Conservation (phyloP, 2,888 invertebrate species). For the Platypus cylindrus region DNA sequence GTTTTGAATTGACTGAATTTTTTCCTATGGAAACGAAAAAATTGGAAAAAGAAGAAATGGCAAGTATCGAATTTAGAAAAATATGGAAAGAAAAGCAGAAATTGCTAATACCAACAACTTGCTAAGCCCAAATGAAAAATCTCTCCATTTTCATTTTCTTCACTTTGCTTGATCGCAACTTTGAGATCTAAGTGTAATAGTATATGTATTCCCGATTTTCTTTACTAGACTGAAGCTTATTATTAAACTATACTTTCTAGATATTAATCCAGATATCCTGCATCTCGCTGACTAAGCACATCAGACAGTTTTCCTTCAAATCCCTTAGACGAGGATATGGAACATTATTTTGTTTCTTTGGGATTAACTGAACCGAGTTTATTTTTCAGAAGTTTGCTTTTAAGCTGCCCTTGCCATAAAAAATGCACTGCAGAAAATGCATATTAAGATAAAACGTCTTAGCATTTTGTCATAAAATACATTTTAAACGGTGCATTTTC, state of each 20-base stretch:
- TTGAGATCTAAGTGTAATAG: background rate
- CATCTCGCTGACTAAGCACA: slow-evolving; percentile 10
- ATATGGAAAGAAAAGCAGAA: too few species aligned
- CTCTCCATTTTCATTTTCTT: too few species aligned
- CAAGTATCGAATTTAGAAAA: too few species aligned
- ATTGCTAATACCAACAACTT: too few species aligned
- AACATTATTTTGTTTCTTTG: slow-evolving; percentile 10
- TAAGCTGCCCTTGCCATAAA: slow-evolving; percentile 5
- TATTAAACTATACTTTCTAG: slow-evolving; percentile 10
- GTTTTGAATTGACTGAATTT: too few species aligned
- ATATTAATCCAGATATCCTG: slow-evolving; percentile 12
- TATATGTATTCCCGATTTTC: too few species aligned
- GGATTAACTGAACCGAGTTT: slow-evolving; percentile 11
- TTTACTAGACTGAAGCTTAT: slow-evolving; percentile 9
- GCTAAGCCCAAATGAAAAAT: too few species aligned
- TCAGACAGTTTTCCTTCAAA: slow-evolving; percentile 9
- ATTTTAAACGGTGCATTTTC: too few species aligned
- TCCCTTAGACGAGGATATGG: slow-evolving; percentile 5
- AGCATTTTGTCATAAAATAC: slow-evolving; percentile 7
- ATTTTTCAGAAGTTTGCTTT: slow-evolving; percentile 10
- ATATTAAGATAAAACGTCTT: slow-evolving; percentile 8
- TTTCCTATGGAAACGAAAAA: too few species aligned
- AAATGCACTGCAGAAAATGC: slow-evolving; percentile 7
- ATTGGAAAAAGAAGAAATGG: too few species aligned
- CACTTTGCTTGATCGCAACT: too few species aligned